Conservation (phyloP, 2,888 invertebrate genomes). For the Terebella lapidaria region DNA sequence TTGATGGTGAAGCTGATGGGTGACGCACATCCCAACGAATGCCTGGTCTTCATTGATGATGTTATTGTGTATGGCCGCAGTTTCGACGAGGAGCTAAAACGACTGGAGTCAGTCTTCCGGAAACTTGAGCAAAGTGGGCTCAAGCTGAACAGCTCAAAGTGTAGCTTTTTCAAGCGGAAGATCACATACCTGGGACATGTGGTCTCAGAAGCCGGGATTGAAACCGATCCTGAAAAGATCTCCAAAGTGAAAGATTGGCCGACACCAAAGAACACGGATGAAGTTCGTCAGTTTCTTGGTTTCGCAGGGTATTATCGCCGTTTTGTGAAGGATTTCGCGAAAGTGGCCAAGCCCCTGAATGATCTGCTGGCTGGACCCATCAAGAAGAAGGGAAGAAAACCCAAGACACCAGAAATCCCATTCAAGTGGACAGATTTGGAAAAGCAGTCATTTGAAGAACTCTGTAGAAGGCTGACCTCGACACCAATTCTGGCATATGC, state of each 20-base stretch:
- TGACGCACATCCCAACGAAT: neutral
- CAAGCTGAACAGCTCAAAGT: conserved; percentile 2
- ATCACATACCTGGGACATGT: conserved; percentile 2
- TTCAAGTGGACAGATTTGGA: neutral
- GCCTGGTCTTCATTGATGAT: neutral
- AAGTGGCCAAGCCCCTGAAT: no score
- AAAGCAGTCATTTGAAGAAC: neutral
- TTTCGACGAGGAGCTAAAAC: neutral
- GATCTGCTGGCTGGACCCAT: neutral
- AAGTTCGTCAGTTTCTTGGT: no score
- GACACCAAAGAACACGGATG: conserved; percentile 6
- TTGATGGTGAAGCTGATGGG: conserved; percentile 1
- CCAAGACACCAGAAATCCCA: no score
- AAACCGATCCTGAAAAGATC: conserved; percentile 3
- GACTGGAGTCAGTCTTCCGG: neutral
- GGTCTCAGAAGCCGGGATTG: neutral
- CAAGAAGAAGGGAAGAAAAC: neutral
- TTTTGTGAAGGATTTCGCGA: no score
- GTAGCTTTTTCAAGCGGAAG: neutral
- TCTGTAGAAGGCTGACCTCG: neutral
- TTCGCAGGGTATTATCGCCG: no score
- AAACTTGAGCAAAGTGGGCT: neutral
- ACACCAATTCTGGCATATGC: no score
- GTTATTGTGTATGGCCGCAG: no score
- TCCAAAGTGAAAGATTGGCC: conserved; percentile 4